Evolutionary conservation across 2,888 invertebrate species (phyloP), one percentile per base, ranked within the genome.

Genomic region (Scaptomyza cyrtandrae): DNA sequence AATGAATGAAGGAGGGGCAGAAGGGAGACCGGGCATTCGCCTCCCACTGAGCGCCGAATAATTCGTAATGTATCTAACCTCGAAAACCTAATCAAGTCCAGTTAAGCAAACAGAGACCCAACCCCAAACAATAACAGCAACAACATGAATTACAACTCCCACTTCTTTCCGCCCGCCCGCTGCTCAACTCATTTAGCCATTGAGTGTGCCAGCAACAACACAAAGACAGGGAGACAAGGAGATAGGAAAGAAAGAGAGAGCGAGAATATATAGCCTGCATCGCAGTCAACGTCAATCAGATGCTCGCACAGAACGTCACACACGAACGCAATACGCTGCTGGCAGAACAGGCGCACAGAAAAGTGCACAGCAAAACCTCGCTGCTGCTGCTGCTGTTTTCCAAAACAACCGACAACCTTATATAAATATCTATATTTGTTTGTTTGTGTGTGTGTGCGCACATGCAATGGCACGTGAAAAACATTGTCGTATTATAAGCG

Each of bases 301-400:
- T 58, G 67, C 52, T 56, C 53, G 78, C 80, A 89, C 89, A 75
- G 83, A 88, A 89, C 91, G 90, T 90, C 90, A 90, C 90, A 91
- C 90, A 91, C 90, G 87, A 90, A 91, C 90, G 80, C 86, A 89
- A 87, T 66, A 79, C 90, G 90, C 90, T 88, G 91, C 88, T 78
- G 79, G 66, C 50, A 50, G 78, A 90, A 60, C 83, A 91, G 91
- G 90, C 90, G 88, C 67, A 29, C 91, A 90, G 87, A 66, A 77
- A 35, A 5, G 9, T 13, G 55, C 19, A 54, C 29, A 11, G 13
- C 16, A 5, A 16, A 50, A 37, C 41, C 41, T 41, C 14, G 19
- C 41, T 48, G 29, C 37, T 58, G 35, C 37, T 37, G n/a, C 14
- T 37, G 33, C 11, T 35, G 33, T 37, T 37, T 37, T 37, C n/a